A percentile compares a stretch with the other conserved stretches of the same genome.
These are phyloP conservation scores for Silvanus unidentatus DNA, from an alignment of 2,888 invertebrate species.

Conservation along the genomic window DNA sequence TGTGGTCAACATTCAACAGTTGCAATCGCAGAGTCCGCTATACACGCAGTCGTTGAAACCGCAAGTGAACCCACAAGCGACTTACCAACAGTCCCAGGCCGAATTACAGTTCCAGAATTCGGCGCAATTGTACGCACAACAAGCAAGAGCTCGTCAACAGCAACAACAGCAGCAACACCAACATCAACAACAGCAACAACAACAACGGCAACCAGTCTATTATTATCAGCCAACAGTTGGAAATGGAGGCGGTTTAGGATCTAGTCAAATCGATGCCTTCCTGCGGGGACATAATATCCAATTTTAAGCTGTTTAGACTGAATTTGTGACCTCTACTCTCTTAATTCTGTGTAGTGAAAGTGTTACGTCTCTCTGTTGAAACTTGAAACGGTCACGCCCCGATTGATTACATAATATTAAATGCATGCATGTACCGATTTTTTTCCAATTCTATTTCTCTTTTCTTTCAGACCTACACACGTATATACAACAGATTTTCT, in stretches of 20 bases:
- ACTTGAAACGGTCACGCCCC: slow-evolving; percentile 27
- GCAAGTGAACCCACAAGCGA: slow-evolving; percentile 28
- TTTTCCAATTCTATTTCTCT: slow-evolving; percentile 20
- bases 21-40: slow-evolving; percentile 51
- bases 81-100: slow-evolving; percentile 60
- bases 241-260: slow-evolving; percentile 43
- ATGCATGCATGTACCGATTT: slow-evolving; percentile 26
- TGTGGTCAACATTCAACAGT: slow-evolving; percentile 55
- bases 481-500: neutral
- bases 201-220: slow-evolving; percentile 49
- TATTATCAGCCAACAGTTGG: slow-evolving; percentile 50
- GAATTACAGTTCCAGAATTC: slow-evolving; percentile 56
- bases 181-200: slow-evolving; percentile 37
- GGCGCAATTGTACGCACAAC: slow-evolving; percentile 49
- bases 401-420: slow-evolving; percentile 26
- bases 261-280: slow-evolving; percentile 75
- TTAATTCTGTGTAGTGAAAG: slow-evolving; percentile 29
- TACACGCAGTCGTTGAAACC: slow-evolving; percentile 40
- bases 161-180: slow-evolving; percentile 41
- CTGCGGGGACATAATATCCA: slow-evolving; percentile 66
- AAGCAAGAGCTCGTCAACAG: slow-evolving; percentile 46
- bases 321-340: slow-evolving; percentile 21
- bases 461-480: slow-evolving; percentile 4
- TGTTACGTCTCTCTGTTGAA: slow-evolving; percentile 21
- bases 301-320: slow-evolving; percentile 45